These are phyloP conservation scores for Siphamia tubifer DNA, from an alignment of 2,113 vertebrate species.

Conservation along the genomic window DNA sequence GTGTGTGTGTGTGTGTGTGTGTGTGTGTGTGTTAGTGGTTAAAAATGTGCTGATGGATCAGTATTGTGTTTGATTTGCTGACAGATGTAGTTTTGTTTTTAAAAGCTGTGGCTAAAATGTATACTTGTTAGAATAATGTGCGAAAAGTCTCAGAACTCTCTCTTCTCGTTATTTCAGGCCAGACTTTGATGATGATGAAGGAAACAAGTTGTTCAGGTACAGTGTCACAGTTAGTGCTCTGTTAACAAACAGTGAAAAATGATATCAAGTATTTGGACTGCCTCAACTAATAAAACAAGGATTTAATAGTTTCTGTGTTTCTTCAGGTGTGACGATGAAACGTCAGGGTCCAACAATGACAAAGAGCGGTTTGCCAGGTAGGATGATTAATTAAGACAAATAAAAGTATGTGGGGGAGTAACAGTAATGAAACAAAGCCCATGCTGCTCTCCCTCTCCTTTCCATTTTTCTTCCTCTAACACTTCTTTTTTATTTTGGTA, in stretches of 20 bases:
- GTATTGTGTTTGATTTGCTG: background rate
- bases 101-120: background rate
- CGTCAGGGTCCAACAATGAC: conserved; percentile 83
- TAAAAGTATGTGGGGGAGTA: background rate
- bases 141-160: background rate
- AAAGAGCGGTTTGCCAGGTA: conserved; percentile 98
- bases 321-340: conserved; percentile 90
- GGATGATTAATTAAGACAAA: conserved; percentile 6
- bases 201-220: conserved; percentile 94
- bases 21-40: too few species aligned
- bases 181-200: conserved; percentile 83
- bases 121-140: background rate
- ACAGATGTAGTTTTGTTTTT: conserved; percentile 6
- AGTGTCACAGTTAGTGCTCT: background rate
- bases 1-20: too few species aligned
- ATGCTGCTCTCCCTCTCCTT: background rate
- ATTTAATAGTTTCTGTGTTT: conserved; percentile 11
- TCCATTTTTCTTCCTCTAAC: background rate
- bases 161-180: conserved; percentile 46
- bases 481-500: conserved; percentile 18
- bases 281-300: background rate
- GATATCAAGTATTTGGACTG: background rate
- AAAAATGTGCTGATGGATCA: background rate
- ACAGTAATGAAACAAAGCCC: background rate
- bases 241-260: background rate